Evolutionary conservation across 2,888 invertebrate genomes (phyloP).

Genomic region (Pandemis cinnamomeana): DNA sequence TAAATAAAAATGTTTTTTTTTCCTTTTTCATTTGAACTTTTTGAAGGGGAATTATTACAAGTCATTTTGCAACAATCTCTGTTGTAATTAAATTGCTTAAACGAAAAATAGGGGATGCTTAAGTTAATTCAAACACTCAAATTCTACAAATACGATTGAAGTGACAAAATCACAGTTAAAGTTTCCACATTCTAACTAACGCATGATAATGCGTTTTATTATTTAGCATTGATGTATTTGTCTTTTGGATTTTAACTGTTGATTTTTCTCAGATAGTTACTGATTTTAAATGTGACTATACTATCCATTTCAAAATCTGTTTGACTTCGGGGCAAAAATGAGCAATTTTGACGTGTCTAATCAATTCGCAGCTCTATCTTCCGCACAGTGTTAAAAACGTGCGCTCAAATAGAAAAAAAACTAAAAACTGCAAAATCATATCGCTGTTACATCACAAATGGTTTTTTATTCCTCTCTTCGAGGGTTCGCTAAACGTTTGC

Average conservation of each 20-base stretch:
- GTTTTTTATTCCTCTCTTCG: slow-evolving; percentile 82
- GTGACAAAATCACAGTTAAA: slow-evolving; percentile 36
- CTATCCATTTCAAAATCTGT: not conserved
- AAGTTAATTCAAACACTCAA: slow-evolving; percentile 33
- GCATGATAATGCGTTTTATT: too few species aligned
- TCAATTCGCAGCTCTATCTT: slow-evolving; percentile 65
- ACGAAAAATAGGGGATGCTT: slow-evolving; percentile 69
- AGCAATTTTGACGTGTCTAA: slow-evolving; percentile 59
- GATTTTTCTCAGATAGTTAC: not conserved
- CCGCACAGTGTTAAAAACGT: slow-evolving; percentile 72
- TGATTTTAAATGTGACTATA: not conserved
- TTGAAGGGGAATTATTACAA: slow-evolving; percentile 76
- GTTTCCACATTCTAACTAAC: not conserved
- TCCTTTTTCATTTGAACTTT: slow-evolving; percentile 48
- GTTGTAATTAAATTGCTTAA: slow-evolving; percentile 78
- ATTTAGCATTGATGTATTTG: not conserved
- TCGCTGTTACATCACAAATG: slow-evolving; percentile 83
- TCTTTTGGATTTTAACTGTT: too few species aligned
- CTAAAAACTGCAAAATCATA: slow-evolving; percentile 83
- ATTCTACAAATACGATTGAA: slow-evolving; percentile 49
- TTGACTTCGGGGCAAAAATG: slow-evolving; percentile 13
- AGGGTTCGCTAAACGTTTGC: slow-evolving; percentile 82
- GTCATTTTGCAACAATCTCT: slow-evolving; percentile 80
- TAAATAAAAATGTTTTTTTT: not conserved
- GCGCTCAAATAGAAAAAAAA: slow-evolving; percentile 65